These are phyloP conservation scores for Dasyurus viverrinus DNA, from an alignment of 2,113 vertebrate genomes.

Conservation along the genomic window DNA sequence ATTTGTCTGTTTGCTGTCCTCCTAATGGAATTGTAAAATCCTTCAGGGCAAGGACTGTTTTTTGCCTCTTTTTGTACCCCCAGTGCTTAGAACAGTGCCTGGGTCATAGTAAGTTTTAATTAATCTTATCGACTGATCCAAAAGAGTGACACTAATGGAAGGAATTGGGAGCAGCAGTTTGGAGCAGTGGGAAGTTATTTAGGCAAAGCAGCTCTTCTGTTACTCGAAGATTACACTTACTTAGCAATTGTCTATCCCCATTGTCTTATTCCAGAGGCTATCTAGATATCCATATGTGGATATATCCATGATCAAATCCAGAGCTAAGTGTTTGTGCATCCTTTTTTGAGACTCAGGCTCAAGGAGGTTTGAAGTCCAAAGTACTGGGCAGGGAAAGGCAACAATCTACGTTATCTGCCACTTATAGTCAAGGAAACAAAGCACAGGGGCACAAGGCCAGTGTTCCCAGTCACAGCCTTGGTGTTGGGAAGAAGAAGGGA, in stretches of 20 bases:
- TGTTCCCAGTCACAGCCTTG: not conserved
- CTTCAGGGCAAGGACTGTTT: not conserved
- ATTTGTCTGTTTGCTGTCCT: not conserved
- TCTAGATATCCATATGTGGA: not conserved
- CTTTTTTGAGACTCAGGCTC: not conserved
- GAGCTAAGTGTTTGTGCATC: not conserved
- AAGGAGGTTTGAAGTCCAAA: no score
- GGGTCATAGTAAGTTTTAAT: not conserved
- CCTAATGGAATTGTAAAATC: not conserved
- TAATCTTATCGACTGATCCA: not conserved
- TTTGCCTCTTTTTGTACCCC: not conserved
- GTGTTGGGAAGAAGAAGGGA: not conserved
- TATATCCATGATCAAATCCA: no score
- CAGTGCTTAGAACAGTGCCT: not conserved
- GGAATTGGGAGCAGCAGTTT: not conserved
- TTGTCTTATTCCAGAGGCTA: not conserved
- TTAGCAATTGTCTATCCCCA: not conserved
- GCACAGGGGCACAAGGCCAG: not conserved
- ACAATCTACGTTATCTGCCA: not conserved
- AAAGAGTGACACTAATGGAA: not conserved
- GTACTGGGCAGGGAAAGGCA: not conserved
- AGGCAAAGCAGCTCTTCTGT: not conserved
- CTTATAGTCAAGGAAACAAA: not conserved
- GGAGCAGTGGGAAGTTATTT: not conserved
- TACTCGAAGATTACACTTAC: not conserved